Conservation (phyloP, 2,797 vertebrate genomes). For the Balearica regulorum region DNA sequence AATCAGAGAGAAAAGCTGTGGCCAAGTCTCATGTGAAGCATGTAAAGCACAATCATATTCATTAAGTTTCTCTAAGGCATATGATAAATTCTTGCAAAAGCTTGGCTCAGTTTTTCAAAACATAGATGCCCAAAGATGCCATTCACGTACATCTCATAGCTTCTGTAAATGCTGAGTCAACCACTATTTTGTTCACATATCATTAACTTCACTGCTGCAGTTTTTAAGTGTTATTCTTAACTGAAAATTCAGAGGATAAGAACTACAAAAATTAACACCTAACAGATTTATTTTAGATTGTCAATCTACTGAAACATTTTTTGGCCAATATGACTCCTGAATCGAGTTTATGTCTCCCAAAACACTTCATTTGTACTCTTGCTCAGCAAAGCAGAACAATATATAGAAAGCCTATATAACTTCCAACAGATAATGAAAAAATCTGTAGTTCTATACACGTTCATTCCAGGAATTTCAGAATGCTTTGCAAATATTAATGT, state of each 20-base stretch:
- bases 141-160: not conserved
- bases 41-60: not conserved
- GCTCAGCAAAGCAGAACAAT: not conserved
- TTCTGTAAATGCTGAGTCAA: not conserved
- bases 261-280: not conserved
- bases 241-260: not conserved
- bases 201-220: not conserved
- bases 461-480: not conserved
- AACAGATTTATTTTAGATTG: not conserved
- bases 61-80: not conserved
- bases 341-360: not conserved
- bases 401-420: not conserved
- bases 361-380: not conserved
- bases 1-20: not conserved
- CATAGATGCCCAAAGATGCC: not conserved
- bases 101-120: not conserved
- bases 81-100: not conserved
- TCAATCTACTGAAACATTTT: not conserved
- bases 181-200: not conserved
- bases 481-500: not conserved
- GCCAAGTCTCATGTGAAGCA: not conserved
- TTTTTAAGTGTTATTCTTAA: not conserved
- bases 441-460: not conserved
- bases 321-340: not conserved
- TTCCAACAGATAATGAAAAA: not conserved